Percentiles rank a stretch among this genome's conserved stretches.
These are phyloP conservation scores for Thaumatotibia leucotreta DNA, from an alignment of 1,140 invertebrate species.

Conservation along the genomic window DNA sequence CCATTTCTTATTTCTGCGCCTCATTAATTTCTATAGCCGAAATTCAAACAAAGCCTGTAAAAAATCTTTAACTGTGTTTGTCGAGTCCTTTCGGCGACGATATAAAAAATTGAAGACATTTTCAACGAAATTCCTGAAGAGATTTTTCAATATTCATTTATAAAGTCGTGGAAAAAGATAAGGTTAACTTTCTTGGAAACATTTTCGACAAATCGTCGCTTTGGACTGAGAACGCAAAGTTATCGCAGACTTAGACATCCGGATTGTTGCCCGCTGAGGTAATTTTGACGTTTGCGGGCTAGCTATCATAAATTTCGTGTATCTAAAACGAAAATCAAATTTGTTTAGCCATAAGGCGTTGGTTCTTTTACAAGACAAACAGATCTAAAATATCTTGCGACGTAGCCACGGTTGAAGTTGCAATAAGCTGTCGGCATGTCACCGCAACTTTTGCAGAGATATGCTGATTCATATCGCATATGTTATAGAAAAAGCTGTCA, in stretches of 20 bases:
- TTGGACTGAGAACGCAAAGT: background rate
- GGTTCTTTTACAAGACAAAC: background rate
- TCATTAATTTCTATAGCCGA: constrained; percentile 7
- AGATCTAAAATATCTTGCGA: background rate
- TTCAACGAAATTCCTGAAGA: background rate
- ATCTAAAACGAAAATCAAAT: background rate
- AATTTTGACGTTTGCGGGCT: background rate
- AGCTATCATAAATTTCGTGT: background rate
- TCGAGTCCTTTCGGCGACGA: constrained; percentile 1
- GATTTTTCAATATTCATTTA: constrained; percentile 13
- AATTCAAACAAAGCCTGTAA: background rate
- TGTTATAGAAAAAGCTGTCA: background rate
- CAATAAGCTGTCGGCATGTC: background rate
- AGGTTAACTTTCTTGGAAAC: constrained; percentile 6
- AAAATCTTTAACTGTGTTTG: constrained; percentile 12
- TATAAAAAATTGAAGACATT: constrained; percentile 11
- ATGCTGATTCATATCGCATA: background rate
- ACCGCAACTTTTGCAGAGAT: background rate
- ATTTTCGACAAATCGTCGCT: constrained; percentile 9
- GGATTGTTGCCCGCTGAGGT: background rate
- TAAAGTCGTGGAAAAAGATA: background rate
- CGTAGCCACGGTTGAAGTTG: background rate
- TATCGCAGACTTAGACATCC: background rate
- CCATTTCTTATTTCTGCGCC: constrained; percentile 9
- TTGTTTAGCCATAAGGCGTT: background rate